Evolutionary conservation across 2,888 invertebrate genomes (phyloP).

Genomic region (Melanchra persicariae): DNA sequence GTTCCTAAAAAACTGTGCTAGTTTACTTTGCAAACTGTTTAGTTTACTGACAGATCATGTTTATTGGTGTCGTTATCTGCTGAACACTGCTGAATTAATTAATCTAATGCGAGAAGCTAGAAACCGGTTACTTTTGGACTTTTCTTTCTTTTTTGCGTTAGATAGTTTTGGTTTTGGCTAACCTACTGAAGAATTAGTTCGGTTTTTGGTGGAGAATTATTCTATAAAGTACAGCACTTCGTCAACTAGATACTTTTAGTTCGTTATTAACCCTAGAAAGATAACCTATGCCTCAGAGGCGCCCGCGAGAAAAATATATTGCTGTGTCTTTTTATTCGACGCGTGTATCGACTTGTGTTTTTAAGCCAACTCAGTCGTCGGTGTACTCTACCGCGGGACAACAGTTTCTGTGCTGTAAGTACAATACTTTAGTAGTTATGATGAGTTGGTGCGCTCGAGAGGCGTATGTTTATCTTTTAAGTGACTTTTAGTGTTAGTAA

Average conservation of each 20-base stretch:
- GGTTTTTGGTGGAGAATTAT: neutral
- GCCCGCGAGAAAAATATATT: too few relatives aligned
- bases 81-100: slow-evolving; percentile 14
- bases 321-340: too few relatives aligned
- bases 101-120: slow-evolving; percentile 5
- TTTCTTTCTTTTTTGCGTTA: neutral
- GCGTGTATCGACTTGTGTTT: too few relatives aligned
- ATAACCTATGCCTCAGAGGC: too few relatives aligned
- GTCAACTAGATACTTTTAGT: neutral
- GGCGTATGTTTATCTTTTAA: too few relatives aligned
- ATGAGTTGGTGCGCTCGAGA: too few relatives aligned
- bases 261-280: neutral
- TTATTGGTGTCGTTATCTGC: neutral
- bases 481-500: too few relatives aligned
- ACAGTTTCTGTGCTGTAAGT: too few relatives aligned
- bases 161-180: neutral
- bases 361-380: too few relatives aligned
- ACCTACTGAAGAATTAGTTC: slow-evolving; percentile 1
- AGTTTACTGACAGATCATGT: slow-evolving; percentile 24
- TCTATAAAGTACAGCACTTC: neutral
- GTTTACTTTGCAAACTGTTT: slow-evolving; percentile 23
- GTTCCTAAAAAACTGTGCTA: slow-evolving; percentile 22
- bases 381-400: too few relatives aligned
- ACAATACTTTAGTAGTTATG: too few relatives aligned
- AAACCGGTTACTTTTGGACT: slow-evolving; percentile 11